Conservation (phyloP, 2,888 invertebrate species). For the Trissoscelio sp. region DNA sequence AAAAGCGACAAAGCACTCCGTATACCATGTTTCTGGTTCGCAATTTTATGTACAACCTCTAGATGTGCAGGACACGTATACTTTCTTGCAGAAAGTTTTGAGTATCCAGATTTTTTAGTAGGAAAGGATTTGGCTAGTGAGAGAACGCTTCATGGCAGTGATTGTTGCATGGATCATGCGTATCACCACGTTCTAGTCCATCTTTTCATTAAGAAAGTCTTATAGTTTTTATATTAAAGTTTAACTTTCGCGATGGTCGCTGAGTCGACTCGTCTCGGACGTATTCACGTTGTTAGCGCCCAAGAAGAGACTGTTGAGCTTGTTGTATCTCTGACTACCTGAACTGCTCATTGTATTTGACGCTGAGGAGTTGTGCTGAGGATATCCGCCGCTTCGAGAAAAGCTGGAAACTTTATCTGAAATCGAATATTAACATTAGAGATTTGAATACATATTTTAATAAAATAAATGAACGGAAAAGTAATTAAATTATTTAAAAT, state of each 20-base stretch:
- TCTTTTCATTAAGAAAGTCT: conserved; percentile 21
- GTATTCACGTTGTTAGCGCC: conserved; percentile 76
- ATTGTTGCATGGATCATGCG: conserved; percentile 6
- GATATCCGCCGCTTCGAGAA: conserved; percentile 78
- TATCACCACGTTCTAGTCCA: conserved; percentile 26
- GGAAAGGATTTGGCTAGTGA: conserved; percentile 60
- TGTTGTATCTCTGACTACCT: conserved; percentile 82
- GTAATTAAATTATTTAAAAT: too few relatives aligned
- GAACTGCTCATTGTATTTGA: conserved; percentile 82
- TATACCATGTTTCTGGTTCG: conserved; percentile 29
- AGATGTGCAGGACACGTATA: conserved; percentile 14
- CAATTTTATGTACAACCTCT: conserved; percentile 51
- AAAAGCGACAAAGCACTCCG: conserved; percentile 50
- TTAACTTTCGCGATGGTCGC: conserved; percentile 81
- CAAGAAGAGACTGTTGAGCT: conserved; percentile 80
- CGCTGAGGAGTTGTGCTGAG: conserved; percentile 81
- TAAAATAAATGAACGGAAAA: too few relatives aligned
- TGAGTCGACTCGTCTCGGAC: conserved; percentile 78
- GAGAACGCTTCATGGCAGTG: conserved; percentile 44
- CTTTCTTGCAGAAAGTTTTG: conserved; percentile 10
- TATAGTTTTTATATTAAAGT: conserved; percentile 30
- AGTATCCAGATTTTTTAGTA: conserved; percentile 27
- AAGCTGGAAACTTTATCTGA: conserved; percentile 82
- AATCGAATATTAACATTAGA: too few relatives aligned
- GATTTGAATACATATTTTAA: too few relatives aligned